Percentiles rank a stretch among this genome's conserved stretches.
phyloP scores from a whole-genome alignment of 2,113 vertebrate species.

The Salvelinus namaycush region DNA sequence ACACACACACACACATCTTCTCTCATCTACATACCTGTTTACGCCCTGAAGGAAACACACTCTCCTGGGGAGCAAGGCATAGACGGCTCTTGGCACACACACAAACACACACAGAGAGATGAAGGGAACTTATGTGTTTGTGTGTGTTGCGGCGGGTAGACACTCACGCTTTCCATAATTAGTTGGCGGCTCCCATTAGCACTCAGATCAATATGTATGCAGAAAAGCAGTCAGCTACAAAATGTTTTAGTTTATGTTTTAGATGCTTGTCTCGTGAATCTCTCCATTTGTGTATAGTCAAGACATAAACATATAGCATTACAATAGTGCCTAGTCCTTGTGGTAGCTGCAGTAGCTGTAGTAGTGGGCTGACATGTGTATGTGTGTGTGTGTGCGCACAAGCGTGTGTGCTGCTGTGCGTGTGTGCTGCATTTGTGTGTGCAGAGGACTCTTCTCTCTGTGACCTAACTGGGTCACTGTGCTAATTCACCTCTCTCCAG shows the following conservation, averaged over 20 bases:
- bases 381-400: slow-evolving; percentile 1
- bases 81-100: not conserved
- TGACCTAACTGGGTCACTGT: slow-evolving; percentile 66
- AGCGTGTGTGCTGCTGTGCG: not conserved
- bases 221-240: too few relatives aligned
- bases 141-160: not conserved
- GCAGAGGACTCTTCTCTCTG: slow-evolving; percentile 39
- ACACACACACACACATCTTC: not conserved
- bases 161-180: too few relatives aligned
- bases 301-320: too few relatives aligned
- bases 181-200: too few relatives aligned
- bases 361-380: not conserved
- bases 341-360: not conserved
- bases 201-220: too few relatives aligned
- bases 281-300: too few relatives aligned
- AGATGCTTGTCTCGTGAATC: too few relatives aligned
- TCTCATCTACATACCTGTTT: not conserved
- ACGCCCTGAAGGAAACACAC: not conserved
- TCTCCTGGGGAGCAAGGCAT: not conserved
- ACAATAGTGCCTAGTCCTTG: not conserved
- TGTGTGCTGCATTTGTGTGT: not conserved
- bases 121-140: not conserved
- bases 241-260: too few relatives aligned
- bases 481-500: slow-evolving; percentile 55
- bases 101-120: slow-evolving; percentile 15